Evolutionary conservation across 2,888 invertebrate species (phyloP), one percentile per base, ranked within the genome.

Genomic region (Epirrita christyi): DNA sequence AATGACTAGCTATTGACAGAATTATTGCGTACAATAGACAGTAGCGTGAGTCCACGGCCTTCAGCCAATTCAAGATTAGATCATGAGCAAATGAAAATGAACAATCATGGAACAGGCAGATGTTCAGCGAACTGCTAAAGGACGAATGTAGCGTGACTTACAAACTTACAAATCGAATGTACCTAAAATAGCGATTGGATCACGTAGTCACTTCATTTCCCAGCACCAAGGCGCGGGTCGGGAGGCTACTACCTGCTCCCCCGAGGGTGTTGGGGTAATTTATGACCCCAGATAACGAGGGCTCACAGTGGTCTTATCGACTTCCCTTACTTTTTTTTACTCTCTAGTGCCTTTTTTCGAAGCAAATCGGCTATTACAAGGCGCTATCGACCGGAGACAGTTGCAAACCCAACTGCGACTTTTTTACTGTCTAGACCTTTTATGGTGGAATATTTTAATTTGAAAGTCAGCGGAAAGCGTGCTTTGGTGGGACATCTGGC

Each of bases 281-380:
- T 91, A 91, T 88, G 90, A 86, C 81, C 81, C 78, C 72, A 86
- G 91, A 91, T 91, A 91, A 90, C 89, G 88, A 90, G 90, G 88
- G 86, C 83, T 85, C 85, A 83, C 84, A 83, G 84, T 83, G 82
- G 85, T 82, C 87, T 91, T 90, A 90, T 90, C 90, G 89, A 85
- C 83, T 85, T 83, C 83, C 83, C 80, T 76, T 74, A 76, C 71
- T 77, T 76, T 85, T 88, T 88, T 87, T 86, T 85, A 81, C 78
- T 82, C 81, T 85, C 86, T 76, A 80, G 83, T 84, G 79, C 76
- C 79, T 84, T 87, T 88, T 87, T 86, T 85, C 75, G 77, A 73
- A 81, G 83, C 84, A 87, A 88, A 89, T 88, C 86, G 88, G 75
- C 85, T 83, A 83, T 86, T 85, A 83, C 81, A 72, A 71, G 57